Evolutionary conservation across 1,140 invertebrate genomes (phyloP), one percentile per base, ranked within the genome.

Genomic region (Lamellibrachia luymesi): DNA sequence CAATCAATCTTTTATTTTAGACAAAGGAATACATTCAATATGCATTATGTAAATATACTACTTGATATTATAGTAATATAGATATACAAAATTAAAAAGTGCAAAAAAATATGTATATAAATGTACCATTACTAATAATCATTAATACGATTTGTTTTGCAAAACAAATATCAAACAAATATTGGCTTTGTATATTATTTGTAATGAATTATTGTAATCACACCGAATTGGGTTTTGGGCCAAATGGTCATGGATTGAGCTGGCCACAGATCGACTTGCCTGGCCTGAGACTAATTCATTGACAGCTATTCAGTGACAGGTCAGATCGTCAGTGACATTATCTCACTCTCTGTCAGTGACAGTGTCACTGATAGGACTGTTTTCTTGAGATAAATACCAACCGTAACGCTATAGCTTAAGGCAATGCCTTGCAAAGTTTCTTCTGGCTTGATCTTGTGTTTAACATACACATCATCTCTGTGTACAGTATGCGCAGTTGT

Each of bases 401-500:
- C 98, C 95, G 98, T 98, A 94, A 98, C 98, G 95, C 98, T 98
- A 97, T 99, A 99, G 97, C 98, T 98, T 52, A 99, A 97, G 50
- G 98, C 98, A 94, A 99, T 98, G 94, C 98, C 98, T 97, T 98
- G 98, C 93, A 99, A 96, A n/a, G 98, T 99, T 96, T 99, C 98
- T 27, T 97, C 97, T 95, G 98, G 97, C 51, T 97, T 96, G 93
- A 99, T 97, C 90, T 97, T 97, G 96, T 99, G 98, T 96, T 98
- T 98, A 93, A 98, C 97, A 94, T 97, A 97, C 94, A 97, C 97
- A 95, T 98, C 93, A 90, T 94, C 95, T 93, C 94, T 97, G 95
- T 97, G 97, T 90, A 96, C 96, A 96, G 96, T 97, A 93, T 95
- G 98, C 94, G 98, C 97, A 89, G 98, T 98, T 95, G 98, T 98